A percentile compares a stretch with the other conserved stretches of the same genome.
Evolutionary conservation across 2,113 vertebrate species (phyloP).

Genomic region (Oxyura jamaicensis): DNA sequence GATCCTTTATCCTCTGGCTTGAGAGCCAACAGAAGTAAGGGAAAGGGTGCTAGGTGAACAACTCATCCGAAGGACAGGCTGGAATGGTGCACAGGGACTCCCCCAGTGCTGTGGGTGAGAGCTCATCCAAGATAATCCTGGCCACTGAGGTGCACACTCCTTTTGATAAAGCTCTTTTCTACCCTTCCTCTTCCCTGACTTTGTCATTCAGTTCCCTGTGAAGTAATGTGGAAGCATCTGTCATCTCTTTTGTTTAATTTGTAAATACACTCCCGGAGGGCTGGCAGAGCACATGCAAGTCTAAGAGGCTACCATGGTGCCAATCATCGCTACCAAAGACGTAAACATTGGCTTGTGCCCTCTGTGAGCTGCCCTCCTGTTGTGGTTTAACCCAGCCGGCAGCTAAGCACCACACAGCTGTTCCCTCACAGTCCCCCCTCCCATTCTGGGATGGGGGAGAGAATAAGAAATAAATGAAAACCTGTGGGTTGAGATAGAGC

Average conservation of each 20-base stretch:
- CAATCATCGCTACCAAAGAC: neutral
- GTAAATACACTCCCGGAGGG: neutral
- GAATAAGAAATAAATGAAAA: too few species aligned
- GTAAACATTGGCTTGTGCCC: neutral
- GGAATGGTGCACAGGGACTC: neutral
- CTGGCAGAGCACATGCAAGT: neutral
- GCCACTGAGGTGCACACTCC: neutral
- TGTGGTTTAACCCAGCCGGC: too few species aligned
- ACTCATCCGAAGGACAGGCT: neutral
- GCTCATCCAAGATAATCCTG: neutral
- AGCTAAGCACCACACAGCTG: too few species aligned
- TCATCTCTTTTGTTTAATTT: constrained; percentile 25
- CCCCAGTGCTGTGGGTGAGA: neutral
- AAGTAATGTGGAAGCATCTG: constrained; percentile 34
- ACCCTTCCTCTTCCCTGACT: neutral
- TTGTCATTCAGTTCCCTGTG: neutral
- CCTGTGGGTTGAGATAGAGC: too few species aligned
- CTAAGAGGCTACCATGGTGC: neutral
- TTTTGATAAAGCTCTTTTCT: constrained; percentile 1
- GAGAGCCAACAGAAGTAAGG: neutral
- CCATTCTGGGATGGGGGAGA: too few species aligned
- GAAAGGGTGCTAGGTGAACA: neutral
- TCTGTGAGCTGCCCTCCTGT: neutral
- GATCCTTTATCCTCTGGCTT: neutral
- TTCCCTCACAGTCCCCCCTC: too few species aligned